A percentile compares a stretch with the other conserved stretches of the same genome.
phyloP scores from a whole-genome alignment of 92 coral and sea anemone genomes.

The Bergia puertoricense region DNA sequence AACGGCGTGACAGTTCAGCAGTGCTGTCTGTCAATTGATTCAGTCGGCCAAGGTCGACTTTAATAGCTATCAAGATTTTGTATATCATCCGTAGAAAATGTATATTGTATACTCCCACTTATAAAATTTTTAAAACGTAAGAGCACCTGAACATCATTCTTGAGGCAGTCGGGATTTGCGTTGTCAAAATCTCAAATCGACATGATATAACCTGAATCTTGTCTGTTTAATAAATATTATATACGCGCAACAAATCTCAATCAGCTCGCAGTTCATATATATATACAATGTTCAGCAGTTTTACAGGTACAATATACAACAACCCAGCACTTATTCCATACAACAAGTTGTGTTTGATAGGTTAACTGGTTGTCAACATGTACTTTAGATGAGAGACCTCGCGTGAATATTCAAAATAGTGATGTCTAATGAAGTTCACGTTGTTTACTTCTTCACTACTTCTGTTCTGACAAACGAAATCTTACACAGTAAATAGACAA shows the following conservation, averaged over 20 bases:
- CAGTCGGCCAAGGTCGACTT: neutral
- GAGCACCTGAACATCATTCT: neutral
- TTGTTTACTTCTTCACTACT: no score
- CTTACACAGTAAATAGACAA: neutral
- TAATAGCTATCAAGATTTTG: neutral
- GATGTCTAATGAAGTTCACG: neutral
- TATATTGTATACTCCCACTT: neutral
- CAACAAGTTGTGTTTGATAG: neutral
- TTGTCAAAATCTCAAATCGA: neutral
- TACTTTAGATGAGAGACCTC: neutral
- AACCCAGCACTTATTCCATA: neutral
- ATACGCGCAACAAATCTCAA: no score
- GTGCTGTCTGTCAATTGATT: neutral
- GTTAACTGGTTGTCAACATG: neutral
- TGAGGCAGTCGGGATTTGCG: neutral
- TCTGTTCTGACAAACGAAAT: neutral
- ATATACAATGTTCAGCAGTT: neutral
- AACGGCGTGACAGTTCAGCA: conserved; percentile 17
- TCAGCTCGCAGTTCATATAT: no score
- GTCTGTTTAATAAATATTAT: no score
- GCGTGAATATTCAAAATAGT: neutral
- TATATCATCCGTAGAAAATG: neutral
- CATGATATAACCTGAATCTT: neutral
- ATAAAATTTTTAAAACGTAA: neutral
- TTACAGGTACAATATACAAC: neutral